phyloP scores from a whole-genome alignment of 2,888 invertebrate genomes.

The Rotaria sp. region DNA sequence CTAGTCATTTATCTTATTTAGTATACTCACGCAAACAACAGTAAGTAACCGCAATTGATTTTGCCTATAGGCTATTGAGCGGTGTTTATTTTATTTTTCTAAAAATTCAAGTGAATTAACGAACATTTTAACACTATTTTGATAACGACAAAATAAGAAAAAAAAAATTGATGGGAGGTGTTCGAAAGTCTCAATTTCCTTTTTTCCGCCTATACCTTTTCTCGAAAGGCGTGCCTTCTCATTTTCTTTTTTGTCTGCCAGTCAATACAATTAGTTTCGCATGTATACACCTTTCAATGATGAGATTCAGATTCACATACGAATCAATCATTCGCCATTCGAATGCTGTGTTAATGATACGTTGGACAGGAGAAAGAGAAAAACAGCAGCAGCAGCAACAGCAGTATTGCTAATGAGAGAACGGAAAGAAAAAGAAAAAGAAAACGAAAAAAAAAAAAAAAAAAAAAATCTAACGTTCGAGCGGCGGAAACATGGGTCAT shows the following conservation, averaged over 20 bases:
- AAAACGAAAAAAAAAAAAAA: not conserved
- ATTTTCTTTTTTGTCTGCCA: conserved; percentile 9
- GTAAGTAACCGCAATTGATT: not conserved
- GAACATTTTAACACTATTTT: conserved; percentile 16
- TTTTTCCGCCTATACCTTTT: conserved; percentile 1
- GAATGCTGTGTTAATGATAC: conserved; percentile 18
- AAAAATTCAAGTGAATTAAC: conserved; percentile 5
- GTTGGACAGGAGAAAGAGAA: not conserved
- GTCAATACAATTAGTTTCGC: conserved; percentile 15
- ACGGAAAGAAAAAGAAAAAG: not conserved
- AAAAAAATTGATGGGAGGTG: not conserved
- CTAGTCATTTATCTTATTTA: conserved; percentile 6
- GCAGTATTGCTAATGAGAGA: conserved; percentile 21
- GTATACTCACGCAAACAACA: not conserved
- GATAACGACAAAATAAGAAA: not conserved
- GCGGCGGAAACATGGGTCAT: not conserved
- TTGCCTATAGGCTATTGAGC: not conserved
- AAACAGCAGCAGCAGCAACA: not conserved
- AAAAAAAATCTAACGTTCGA: conserved; percentile 24
- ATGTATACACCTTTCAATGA: conserved; percentile 15
- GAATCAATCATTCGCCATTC: conserved; percentile 8
- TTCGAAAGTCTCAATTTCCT: conserved; percentile 3
- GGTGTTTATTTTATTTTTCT: not conserved
- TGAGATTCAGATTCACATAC: not conserved
- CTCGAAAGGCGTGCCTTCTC: conserved; percentile 9